Percentiles rank a stretch among this genome's conserved stretches.
Evolutionary conservation across 2,888 invertebrate species (phyloP).

Genomic region (Sinopyrophorus schimmeli): DNA sequence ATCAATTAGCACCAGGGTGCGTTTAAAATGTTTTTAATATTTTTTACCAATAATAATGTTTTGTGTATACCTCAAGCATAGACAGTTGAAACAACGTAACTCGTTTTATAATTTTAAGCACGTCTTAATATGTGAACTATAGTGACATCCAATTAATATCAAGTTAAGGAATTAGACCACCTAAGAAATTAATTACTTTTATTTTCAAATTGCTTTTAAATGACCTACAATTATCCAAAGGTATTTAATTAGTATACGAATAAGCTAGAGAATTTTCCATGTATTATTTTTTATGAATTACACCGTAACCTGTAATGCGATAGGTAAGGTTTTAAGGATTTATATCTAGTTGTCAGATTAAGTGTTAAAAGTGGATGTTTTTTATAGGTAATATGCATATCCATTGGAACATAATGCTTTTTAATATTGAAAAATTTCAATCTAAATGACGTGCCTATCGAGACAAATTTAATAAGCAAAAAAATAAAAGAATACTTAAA

Average conservation of each 20-base stretch:
- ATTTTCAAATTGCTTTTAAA: constrained; percentile 18
- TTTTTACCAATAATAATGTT: constrained; percentile 20
- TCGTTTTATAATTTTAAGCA: constrained; percentile 7
- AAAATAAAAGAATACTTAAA: not conserved
- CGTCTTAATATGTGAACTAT: constrained; percentile 7
- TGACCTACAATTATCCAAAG: constrained; percentile 16
- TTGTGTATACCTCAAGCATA: constrained; percentile 6
- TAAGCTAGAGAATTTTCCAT: constrained; percentile 4
- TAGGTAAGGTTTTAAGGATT: constrained; percentile 15
- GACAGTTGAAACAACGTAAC: constrained; percentile 8
- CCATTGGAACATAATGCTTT: constrained; percentile 11
- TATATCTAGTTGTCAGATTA: constrained; percentile 20
- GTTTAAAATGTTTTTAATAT: constrained; percentile 20
- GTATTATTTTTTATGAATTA: constrained; percentile 1
- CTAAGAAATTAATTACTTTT: constrained; percentile 24
- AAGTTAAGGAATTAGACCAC: constrained; percentile 31
- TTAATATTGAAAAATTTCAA: constrained; percentile 10
- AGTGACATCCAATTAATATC: constrained; percentile 4
- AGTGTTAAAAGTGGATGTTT: constrained; percentile 10
- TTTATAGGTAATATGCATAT: constrained; percentile 9
- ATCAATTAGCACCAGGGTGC: constrained; percentile 40
- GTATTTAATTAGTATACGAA: constrained; percentile 19
- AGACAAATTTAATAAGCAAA: not conserved
- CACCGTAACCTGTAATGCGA: constrained; percentile 4
- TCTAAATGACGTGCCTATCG: constrained; percentile 1